A percentile compares a stretch with the other conserved stretches of the same genome.
phyloP scores from a whole-genome alignment of 2,797 vertebrate species.

The Lutjanus campechanus region DNA sequence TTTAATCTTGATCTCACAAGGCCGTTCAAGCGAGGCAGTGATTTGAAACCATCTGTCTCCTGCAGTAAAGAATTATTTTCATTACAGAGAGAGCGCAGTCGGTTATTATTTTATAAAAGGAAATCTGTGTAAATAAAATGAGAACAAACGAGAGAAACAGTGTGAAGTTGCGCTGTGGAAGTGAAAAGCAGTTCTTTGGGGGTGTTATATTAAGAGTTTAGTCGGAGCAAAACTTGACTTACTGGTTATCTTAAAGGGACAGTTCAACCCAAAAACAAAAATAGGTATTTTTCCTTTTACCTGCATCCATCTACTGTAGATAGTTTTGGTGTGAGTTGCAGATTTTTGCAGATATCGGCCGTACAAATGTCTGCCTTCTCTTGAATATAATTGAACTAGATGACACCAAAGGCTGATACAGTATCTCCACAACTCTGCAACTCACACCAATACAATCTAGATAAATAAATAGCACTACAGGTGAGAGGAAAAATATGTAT shows the following conservation, averaged over 20 bases:
- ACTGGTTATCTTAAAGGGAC: neutral
- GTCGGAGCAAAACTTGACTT: neutral
- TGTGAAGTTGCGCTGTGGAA: neutral
- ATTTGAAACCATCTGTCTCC: conserved; percentile 28
- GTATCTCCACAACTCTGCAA: no score
- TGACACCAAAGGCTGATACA: no score
- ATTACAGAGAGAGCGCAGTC: neutral
- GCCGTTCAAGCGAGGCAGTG: conserved; percentile 6
- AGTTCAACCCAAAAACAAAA: no score
- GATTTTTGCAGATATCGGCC: no score
- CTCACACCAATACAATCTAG: no score
- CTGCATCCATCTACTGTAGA: no score
- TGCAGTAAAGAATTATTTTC: conserved; percentile 10
- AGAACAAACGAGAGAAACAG: neutral
- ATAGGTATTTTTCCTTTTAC: no score
- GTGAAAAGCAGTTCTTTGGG: conserved; percentile 5
- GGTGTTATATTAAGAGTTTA: neutral
- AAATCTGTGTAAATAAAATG: conserved; percentile 9
- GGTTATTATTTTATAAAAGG: neutral
- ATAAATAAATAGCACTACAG: no score
- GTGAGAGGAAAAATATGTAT: no score
- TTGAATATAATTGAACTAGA: no score
- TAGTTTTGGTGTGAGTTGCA: no score
- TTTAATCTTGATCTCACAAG: conserved; percentile 29
- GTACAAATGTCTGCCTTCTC: no score